Base-by-base conservation (phyloP, 2,113 vertebrate species). In the Cyprinodon brontotheroides region DNA sequence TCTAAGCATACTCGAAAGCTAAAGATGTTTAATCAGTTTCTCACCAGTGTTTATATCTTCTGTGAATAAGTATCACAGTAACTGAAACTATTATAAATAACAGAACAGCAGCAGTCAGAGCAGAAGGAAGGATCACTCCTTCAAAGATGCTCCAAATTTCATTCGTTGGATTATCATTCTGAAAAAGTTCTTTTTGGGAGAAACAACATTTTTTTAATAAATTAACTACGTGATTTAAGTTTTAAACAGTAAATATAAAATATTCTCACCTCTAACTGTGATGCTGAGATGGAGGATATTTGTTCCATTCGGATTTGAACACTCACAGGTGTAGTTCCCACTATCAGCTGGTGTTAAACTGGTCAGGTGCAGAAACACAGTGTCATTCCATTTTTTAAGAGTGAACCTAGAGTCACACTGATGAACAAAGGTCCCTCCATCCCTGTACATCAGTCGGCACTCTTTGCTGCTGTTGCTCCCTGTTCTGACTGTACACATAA, bases 221-320 rank as follows among this genome's bases (percentile, higher is more conserved):
- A 29, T 29, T 29, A 29, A 29, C 29, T 29, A 29, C 29, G 29
- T 29, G 29, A 29, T 29, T 8, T 20, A 2, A n/a, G 50, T 57
- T 57, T 57, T 4, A 57, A 0, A 53, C 0, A 53, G 5, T 6
- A 15, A 22, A 43, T 4, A 4, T 6, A 29, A 59, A 29, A 20
- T 57, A 15, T 57, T 3, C 53, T 67, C 67, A 83, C 78, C 71
- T 53, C 65, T 50, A 12, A 87, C 82, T 39, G 68, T 84, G 17
- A 81, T 9, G 9, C 38, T 74, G 47, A 85, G 45, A 62, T 74
- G 13, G 4, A 71, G 0, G 41, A 3, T 0, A 0, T 9, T 0
- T 4, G 5, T 36, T 69, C 0, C 0, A 0, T 0, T 40, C 3
- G 0, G 0, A 5, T 0, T 0, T 61, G 63, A 0, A 74, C 83